These are phyloP conservation scores for Neomonachus schauinslandi DNA, from an alignment of 2,113 vertebrate species.

Conservation along the genomic window DNA sequence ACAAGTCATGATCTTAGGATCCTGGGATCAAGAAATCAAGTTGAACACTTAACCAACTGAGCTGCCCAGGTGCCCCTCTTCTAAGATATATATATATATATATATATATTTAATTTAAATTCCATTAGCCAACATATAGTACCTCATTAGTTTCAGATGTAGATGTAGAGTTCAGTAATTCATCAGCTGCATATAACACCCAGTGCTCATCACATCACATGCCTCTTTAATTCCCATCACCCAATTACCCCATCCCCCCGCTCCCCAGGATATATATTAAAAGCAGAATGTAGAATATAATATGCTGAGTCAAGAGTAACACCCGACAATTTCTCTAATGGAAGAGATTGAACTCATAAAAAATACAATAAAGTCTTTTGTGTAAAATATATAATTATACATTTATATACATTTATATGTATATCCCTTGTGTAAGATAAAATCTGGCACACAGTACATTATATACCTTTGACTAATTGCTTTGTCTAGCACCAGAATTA, in stretches of 20 bases:
- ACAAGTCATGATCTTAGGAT: neutral
- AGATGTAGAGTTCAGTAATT: too few relatives aligned
- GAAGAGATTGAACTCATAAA: neutral
- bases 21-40: neutral
- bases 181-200: too few relatives aligned
- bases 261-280: neutral
- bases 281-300: neutral
- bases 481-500: neutral
- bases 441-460: neutral
- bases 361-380: neutral
- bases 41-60: neutral
- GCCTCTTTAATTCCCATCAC: too few relatives aligned
- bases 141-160: too few relatives aligned
- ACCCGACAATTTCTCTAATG: neutral
- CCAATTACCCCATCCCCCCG: too few relatives aligned
- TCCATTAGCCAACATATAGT: too few relatives aligned
- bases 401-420: neutral
- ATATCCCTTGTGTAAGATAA: neutral
- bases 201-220: too few relatives aligned
- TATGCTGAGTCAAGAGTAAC: neutral
- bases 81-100: too few relatives aligned
- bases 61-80: neutral
- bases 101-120: too few relatives aligned
- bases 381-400: neutral
- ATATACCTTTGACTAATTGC: neutral